These are phyloP conservation scores for Phaenicophaeus curvirostris DNA, from an alignment of 2,797 vertebrate species.

Conservation along the genomic window DNA sequence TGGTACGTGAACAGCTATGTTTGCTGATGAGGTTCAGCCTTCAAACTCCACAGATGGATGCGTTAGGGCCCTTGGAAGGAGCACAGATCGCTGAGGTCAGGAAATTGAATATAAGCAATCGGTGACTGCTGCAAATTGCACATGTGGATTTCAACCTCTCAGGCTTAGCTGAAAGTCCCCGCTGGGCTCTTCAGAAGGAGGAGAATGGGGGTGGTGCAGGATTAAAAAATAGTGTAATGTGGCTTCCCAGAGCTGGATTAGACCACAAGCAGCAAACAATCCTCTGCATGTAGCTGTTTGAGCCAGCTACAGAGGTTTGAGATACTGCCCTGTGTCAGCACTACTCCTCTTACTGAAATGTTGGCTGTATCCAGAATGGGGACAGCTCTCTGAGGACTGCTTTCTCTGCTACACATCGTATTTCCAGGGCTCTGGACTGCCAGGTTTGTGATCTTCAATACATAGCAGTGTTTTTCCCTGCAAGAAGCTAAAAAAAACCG, in stretches of 20 bases:
- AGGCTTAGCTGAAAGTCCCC: not conserved
- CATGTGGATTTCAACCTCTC: not conserved
- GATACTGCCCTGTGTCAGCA: not conserved
- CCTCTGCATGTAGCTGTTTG: not conserved
- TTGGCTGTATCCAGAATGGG: not conserved
- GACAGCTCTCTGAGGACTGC: slow-evolving; percentile 31
- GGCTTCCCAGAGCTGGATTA: not conserved
- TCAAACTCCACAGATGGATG: not conserved
- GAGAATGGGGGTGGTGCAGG: not conserved
- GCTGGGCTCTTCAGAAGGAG: not conserved
- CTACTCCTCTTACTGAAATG: not conserved
- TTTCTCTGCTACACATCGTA: not conserved
- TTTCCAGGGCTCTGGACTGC: not conserved
- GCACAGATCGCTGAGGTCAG: not conserved
- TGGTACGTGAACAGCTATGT: not conserved
- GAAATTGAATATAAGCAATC: not conserved
- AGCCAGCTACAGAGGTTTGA: not conserved
- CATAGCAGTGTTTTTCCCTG: not conserved
- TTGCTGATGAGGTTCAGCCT: not conserved
- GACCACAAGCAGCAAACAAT: not conserved
- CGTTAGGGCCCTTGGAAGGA: not conserved
- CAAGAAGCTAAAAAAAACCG: not conserved
- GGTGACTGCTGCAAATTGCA: not conserved
- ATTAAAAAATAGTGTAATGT: not conserved
- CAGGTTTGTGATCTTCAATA: not conserved